Evolutionary conservation across 2,888 invertebrate genomes (phyloP).

Genomic region (Cheilosia variabilis): DNA sequence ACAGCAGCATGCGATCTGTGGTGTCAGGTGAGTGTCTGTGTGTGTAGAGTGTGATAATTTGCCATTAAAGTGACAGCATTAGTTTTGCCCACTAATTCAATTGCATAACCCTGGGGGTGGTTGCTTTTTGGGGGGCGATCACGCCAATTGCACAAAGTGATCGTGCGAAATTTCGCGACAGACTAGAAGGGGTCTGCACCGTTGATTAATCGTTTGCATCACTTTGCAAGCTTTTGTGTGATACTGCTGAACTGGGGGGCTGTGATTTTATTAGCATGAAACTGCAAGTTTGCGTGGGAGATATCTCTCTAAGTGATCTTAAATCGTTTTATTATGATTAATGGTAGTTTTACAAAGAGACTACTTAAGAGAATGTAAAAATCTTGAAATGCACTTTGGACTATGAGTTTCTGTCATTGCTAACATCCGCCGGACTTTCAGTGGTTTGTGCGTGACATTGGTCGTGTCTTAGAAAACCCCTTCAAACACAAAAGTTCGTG

Average conservation of each 20-base stretch:
- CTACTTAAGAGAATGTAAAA: too few species aligned
- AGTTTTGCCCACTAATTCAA: slow-evolving; percentile 55
- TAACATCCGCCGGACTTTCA: too few species aligned
- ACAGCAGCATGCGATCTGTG: slow-evolving; percentile 82
- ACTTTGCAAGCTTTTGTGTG: background rate
- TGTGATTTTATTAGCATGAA: slow-evolving; percentile 43
- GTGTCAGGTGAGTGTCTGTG: slow-evolving; percentile 81
- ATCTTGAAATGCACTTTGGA: too few species aligned
- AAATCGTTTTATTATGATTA: slow-evolving; percentile 50
- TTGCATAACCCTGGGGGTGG: slow-evolving; percentile 64
- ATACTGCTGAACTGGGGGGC: background rate
- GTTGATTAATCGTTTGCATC: slow-evolving; percentile 50
- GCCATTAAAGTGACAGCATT: slow-evolving; percentile 52
- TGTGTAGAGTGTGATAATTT: slow-evolving; percentile 60
- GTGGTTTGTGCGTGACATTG: too few species aligned
- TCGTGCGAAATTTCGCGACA: slow-evolving; percentile 46
- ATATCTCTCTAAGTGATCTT: slow-evolving; percentile 51
- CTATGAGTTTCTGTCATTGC: too few species aligned
- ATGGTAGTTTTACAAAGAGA: slow-evolving; percentile 33
- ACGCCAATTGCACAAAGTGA: slow-evolving; percentile 36
- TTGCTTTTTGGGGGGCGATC: slow-evolving; percentile 5
- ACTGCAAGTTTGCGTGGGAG: slow-evolving; percentile 37
- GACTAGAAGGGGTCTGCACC: slow-evolving; percentile 41
- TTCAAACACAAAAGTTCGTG: too few species aligned
- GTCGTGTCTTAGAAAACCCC: too few species aligned